phyloP scores from a whole-genome alignment of 2,797 vertebrate species.

The Pangasius djambal region DNA sequence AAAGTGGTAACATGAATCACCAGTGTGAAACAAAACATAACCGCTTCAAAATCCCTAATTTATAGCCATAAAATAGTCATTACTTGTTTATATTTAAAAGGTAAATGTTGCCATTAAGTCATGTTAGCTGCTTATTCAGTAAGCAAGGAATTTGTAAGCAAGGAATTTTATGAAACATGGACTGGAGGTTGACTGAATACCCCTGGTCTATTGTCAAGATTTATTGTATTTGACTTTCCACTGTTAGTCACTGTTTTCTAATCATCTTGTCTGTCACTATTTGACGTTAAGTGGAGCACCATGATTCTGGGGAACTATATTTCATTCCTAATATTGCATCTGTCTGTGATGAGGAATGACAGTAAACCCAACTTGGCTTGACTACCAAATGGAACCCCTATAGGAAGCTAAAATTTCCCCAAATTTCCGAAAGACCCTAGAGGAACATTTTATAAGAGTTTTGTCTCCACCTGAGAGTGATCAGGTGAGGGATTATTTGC shows the following conservation, averaged over 20 bases:
- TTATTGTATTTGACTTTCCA: not conserved
- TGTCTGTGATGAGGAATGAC: not conserved
- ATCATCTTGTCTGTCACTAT: not conserved
- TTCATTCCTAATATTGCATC: not conserved
- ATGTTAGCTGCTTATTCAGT: not conserved
- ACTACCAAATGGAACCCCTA: not conserved
- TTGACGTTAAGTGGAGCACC: not conserved
- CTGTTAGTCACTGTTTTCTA: not conserved
- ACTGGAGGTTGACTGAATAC: not conserved
- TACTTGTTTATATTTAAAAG: not conserved
- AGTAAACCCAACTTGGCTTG: not conserved
- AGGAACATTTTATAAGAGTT: not conserved
- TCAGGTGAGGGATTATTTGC: slow-evolving; percentile 19
- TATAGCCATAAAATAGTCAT: not conserved
- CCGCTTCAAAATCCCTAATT: no score
- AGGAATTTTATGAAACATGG: not conserved
- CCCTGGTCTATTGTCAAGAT: not conserved
- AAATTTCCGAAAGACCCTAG: not conserved
- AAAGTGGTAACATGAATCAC: no score
- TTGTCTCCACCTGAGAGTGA: slow-evolving; percentile 11
- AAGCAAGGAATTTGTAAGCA: not conserved
- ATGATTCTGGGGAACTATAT: not conserved
- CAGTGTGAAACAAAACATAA: no score
- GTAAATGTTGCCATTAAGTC: not conserved
- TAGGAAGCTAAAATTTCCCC: not conserved